A percentile compares a stretch with the other conserved stretches of the same genome.
Evolutionary conservation across 2,797 vertebrate genomes (phyloP).

Genomic region (Falco columbarius): DNA sequence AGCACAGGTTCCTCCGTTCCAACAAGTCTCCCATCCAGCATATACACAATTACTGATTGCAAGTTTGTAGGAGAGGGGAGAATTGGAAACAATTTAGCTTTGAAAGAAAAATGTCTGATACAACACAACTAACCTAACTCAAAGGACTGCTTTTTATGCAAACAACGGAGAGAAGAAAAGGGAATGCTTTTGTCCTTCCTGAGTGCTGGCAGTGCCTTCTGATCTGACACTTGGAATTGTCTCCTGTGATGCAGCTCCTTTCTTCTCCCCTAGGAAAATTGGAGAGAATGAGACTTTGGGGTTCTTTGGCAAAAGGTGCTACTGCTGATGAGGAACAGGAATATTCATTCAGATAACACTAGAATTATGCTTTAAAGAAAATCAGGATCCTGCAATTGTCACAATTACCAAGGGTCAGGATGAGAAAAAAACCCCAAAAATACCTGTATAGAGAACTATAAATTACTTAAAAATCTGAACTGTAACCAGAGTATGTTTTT

Average conservation of each 20-base stretch:
- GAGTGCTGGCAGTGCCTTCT: neutral
- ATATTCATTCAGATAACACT: neutral
- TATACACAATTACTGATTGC: neutral
- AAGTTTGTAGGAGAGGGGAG: neutral
- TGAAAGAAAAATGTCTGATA: neutral
- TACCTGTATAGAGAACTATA: neutral
- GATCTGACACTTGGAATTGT: neutral
- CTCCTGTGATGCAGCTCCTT: neutral
- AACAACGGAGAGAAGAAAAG: neutral
- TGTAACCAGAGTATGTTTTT: neutral
- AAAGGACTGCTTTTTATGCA: neutral
- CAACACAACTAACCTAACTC: neutral
- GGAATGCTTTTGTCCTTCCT: neutral
- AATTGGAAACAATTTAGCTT: neutral
- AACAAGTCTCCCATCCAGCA: neutral
- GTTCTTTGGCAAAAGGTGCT: neutral
- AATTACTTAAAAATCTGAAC: neutral
- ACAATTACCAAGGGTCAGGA: neutral
- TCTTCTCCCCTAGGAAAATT: neutral
- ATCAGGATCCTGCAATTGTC: neutral
- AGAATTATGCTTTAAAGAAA: neutral
- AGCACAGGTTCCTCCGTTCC: neutral
- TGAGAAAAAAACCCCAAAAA: neutral
- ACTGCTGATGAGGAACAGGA: neutral
- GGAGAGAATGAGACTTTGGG: neutral